Percentiles rank a stretch among this genome's conserved stretches.
These are phyloP conservation scores for Cynaeus angustus DNA, from an alignment of 2,888 invertebrate species.

Conservation along the genomic window DNA sequence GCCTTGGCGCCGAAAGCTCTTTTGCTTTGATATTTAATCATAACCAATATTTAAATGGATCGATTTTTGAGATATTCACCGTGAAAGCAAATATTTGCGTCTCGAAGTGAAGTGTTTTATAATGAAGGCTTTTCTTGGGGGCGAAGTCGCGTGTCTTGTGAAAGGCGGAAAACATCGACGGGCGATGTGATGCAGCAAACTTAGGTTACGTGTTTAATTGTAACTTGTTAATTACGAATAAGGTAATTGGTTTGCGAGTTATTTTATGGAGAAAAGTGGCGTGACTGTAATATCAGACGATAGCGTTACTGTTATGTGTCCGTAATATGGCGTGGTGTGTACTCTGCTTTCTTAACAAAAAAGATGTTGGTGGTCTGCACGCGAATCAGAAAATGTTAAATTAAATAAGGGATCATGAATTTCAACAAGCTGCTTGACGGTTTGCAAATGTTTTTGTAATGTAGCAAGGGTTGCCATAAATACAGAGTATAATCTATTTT, in stretches of 20 bases:
- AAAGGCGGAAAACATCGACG: conserved; percentile 26
- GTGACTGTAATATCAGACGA: conserved; percentile 41
- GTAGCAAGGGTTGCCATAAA: too few species aligned
- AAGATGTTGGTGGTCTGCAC: conserved; percentile 19
- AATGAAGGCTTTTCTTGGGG: conserved; percentile 25
- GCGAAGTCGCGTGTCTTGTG: conserved; percentile 42
- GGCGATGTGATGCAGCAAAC: conserved; percentile 21
- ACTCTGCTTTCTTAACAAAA: conserved; percentile 22
- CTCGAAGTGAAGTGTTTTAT: conserved; percentile 46
- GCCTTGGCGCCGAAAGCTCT: conserved; percentile 31
- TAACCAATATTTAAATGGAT: conserved; percentile 40
- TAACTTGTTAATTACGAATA: conserved; percentile 44
- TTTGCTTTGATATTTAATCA: conserved; percentile 39
- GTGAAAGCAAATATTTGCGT: conserved; percentile 55
- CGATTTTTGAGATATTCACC: conserved; percentile 44
- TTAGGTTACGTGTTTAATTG: conserved; percentile 37
- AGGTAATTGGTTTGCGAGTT: conserved; percentile 39
- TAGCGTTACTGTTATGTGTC: conserved; percentile 37
- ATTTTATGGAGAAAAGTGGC: conserved; percentile 31
- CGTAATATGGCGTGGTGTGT: conserved; percentile 24
- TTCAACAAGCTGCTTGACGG: conserved; percentile 1
- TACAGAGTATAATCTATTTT: too few species aligned
- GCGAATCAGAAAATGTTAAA: conserved; percentile 28
- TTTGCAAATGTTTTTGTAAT: neutral
- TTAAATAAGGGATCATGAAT: conserved; percentile 21